Conservation (phyloP, 2,113 vertebrate genomes). For the human (Homo sapiens) region GRCh38 chr7:35611001-35611500, state of each 20-base stretch:
- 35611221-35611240: not conserved
- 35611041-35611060: not conserved
- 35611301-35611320: too few species aligned
- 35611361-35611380: too few species aligned
- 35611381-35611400: too few species aligned
- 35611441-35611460: too few species aligned
- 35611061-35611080: too few species aligned
- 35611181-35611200: not conserved
- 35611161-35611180: not conserved
- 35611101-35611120: not conserved
- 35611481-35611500: too few species aligned
- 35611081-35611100: not conserved
- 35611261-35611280: not conserved
- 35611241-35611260: not conserved
- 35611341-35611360: too few species aligned
- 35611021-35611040: not conserved
- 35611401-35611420: too few species aligned
- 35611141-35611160: not conserved
- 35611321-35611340: too few species aligned
- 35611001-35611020: not conserved
- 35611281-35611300: not conserved
- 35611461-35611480: too few species aligned
- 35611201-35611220: not conserved
- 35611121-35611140: not conserved
- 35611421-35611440: too few species aligned